phyloP scores from a whole-genome alignment of 2,888 invertebrate genomes.

The Euclidia mi region DNA sequence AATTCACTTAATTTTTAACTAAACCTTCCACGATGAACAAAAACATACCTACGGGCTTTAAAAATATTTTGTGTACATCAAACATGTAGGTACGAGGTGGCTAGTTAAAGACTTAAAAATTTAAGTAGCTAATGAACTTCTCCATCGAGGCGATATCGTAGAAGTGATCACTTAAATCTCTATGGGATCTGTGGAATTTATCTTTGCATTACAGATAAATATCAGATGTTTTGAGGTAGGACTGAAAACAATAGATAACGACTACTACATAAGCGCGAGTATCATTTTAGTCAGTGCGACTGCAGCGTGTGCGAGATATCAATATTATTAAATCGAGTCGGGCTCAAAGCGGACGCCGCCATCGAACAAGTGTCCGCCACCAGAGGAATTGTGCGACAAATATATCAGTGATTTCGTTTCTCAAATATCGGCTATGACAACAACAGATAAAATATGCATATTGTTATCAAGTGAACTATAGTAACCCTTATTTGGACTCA shows the following conservation, averaged over 20 bases:
- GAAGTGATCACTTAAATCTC: too few relatives aligned
- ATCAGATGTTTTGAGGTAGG: slow-evolving; percentile 40
- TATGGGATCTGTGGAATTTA: slow-evolving; percentile 13
- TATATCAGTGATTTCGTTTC: slow-evolving; percentile 18
- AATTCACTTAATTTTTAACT: too few relatives aligned
- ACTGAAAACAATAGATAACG: slow-evolving; percentile 44
- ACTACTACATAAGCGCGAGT: slow-evolving; percentile 40
- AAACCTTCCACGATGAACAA: too few relatives aligned
- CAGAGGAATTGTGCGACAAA: slow-evolving; percentile 24
- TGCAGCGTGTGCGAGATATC: slow-evolving; percentile 43
- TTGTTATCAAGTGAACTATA: slow-evolving; percentile 2
- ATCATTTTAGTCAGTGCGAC: slow-evolving; percentile 52
- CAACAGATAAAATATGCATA: too few relatives aligned
- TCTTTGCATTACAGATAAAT: slow-evolving; percentile 25
- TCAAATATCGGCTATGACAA: too few relatives aligned
- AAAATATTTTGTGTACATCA: too few relatives aligned
- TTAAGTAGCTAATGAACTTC: too few relatives aligned
- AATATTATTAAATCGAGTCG: slow-evolving; percentile 62
- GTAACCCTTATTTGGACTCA: neutral
- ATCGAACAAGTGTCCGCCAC: slow-evolving; percentile 64
- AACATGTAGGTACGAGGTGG: too few relatives aligned
- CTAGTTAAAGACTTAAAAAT: too few relatives aligned
- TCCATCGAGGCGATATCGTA: too few relatives aligned
- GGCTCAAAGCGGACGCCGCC: slow-evolving; percentile 39
- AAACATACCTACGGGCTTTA: too few relatives aligned